Conservation (phyloP, 2,797 vertebrate species). For the Prunella strophiata region DNA sequence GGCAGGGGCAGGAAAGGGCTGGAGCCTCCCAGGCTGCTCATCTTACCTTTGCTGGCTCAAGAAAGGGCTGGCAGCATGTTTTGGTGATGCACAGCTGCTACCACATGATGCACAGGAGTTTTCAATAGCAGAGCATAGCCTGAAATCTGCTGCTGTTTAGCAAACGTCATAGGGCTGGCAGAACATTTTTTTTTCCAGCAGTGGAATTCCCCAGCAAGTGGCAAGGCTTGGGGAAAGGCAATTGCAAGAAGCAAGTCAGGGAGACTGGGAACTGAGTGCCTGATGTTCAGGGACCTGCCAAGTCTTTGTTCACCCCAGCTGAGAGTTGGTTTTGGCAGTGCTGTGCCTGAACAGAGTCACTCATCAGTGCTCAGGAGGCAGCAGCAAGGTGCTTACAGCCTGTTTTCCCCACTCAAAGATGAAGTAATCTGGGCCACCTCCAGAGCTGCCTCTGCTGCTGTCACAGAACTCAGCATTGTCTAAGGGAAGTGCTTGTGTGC, state of each 20-base stretch:
- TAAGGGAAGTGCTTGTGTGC: neutral
- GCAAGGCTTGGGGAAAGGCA: neutral
- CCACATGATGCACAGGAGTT: neutral
- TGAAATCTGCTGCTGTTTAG: neutral
- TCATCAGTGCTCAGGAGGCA: neutral
- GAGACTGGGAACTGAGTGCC: neutral
- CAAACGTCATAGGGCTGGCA: neutral
- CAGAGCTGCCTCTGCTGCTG: neutral
- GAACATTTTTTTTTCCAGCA: neutral
- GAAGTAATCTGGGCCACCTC: neutral
- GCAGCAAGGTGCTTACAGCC: neutral
- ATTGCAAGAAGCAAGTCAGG: neutral
- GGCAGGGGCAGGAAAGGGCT: neutral
- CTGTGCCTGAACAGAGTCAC: neutral
- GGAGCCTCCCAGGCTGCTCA: neutral
- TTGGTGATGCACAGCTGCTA: neutral
- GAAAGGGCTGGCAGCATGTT: neutral
- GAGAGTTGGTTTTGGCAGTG: neutral
- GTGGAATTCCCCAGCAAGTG: neutral
- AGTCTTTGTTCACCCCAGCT: neutral
- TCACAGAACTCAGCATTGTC: fast-evolving
- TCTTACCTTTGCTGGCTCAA: neutral
- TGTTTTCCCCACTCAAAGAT: neutral
- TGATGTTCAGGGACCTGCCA: neutral
- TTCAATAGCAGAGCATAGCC: neutral